Conservation (phyloP, 2,888 invertebrate species). For the Empis stercorea region DNA sequence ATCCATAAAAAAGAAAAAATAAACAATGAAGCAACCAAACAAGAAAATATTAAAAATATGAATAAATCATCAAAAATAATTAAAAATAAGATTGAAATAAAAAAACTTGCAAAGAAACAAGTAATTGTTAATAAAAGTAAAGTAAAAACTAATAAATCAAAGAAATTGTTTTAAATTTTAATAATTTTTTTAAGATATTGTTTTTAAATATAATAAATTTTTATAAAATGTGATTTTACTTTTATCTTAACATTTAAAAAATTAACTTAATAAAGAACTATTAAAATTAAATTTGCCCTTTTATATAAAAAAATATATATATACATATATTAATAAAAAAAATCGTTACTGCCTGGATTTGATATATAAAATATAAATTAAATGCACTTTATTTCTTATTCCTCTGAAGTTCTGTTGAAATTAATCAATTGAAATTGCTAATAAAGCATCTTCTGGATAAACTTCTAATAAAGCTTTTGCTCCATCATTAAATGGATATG, state of each 20-base stretch:
- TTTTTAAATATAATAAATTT: too few species aligned
- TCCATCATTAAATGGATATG: constrained; percentile 89
- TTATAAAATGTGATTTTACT: too few species aligned
- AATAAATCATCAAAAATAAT: background rate
- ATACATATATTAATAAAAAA: too few species aligned
- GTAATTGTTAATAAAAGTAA: constrained; percentile 5
- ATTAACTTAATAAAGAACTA: too few species aligned
- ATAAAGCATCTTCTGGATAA: constrained; percentile 72
- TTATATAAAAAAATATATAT: too few species aligned
- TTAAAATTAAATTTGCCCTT: too few species aligned
- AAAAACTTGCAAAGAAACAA: background rate
- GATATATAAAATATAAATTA: too few species aligned
- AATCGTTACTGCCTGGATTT: too few species aligned
- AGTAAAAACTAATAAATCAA: background rate
- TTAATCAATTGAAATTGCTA: constrained; percentile 42
- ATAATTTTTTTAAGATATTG: too few species aligned
- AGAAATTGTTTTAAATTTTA: background rate
- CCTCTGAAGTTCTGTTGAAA: too few species aligned
- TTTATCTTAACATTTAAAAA: too few species aligned
- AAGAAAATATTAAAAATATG: background rate
- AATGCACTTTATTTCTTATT: too few species aligned
- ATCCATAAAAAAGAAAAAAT: constrained; percentile 4
- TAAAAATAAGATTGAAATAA: constrained; percentile 2
- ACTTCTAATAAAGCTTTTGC: constrained; percentile 74
- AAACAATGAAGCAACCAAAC: background rate